Conservation (phyloP, 1,140 invertebrate genomes). For the Atopsyche davidsoni region DNA sequence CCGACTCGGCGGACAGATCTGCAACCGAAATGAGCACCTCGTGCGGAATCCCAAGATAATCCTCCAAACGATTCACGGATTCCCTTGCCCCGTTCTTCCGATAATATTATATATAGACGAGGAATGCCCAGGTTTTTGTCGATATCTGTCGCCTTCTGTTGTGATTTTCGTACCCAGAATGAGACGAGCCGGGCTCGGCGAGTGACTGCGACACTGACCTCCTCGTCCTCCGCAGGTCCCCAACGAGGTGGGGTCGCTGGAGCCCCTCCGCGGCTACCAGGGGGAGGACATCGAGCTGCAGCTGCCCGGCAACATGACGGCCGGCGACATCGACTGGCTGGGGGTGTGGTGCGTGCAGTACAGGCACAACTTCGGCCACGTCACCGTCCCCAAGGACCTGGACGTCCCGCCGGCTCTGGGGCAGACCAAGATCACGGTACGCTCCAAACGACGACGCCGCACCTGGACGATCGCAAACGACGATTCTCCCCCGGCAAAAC, state of each 20-base stretch:
- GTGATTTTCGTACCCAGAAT: no score
- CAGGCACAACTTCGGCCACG: slow-evolving; percentile 85
- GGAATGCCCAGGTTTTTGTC: no score
- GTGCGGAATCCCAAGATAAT: no score
- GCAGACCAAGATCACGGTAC: slow-evolving; percentile 84
- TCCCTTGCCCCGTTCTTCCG: no score
- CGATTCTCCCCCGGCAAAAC: no score
- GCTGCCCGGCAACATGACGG: slow-evolving; percentile 75
- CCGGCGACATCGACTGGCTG: slow-evolving; percentile 90
- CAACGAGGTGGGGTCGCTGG: slow-evolving; percentile 78
- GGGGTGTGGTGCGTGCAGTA: slow-evolving; percentile 82
- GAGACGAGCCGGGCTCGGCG: no score
- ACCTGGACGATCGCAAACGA: no score
- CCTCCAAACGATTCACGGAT: not conserved
- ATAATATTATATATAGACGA: no score
- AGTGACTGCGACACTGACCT: not conserved
- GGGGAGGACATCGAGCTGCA: slow-evolving; percentile 88
- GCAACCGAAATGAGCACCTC: not conserved
- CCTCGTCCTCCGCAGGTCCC: slow-evolving; percentile 57
- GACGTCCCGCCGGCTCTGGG: slow-evolving; percentile 84
- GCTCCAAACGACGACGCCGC: no score
- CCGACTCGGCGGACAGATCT: not conserved
- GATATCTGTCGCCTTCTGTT: no score
- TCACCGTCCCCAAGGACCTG: slow-evolving; percentile 78
- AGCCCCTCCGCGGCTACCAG: slow-evolving; percentile 73